Base-by-base conservation (phyloP, 2,797 vertebrate genomes). In the Sebastes vulpes region DNA sequence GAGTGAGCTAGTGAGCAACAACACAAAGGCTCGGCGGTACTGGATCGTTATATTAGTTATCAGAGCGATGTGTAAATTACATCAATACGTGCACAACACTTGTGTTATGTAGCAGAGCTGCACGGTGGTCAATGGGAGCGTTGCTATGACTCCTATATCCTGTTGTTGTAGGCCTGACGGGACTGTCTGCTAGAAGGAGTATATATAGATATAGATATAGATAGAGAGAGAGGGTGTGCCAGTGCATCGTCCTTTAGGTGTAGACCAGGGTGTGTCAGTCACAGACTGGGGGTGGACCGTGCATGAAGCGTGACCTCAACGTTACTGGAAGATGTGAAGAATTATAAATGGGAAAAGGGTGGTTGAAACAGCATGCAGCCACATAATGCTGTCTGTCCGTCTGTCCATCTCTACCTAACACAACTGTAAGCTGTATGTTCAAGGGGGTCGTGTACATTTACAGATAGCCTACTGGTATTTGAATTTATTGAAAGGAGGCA, bases 281-380 rank as follows among this genome's bases (percentile, higher is more conserved):
- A 28, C 3, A 53, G 28, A 29, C 3, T 56, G 10, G 6, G 42
- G 16, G 7, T 54, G 59, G 54, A 28, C 18, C 42, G 6, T 46
- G 42, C 14, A 6, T 18, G 20, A 56, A 65, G 56, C 32, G 61
- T 59, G 52, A 52, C 8, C 7, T 64, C 23, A 70, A 9, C 4
- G 0, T 38, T 56, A n/a, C 38, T 71, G 16, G 9, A 56, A 29
- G 23, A 75, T 65, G 26, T 29, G 29, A 64, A 60, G 42, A 68
- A 56, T 52, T n/a, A 38, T n/a, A 59, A 4, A 63, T 23, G 25
- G 8, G 35, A 32, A 56, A 18, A 0, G 1, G 28, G 3, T 48
- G 46, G 42, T 4, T 46, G 5, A 2, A 61, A 10, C 18, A 32
- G 7, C 53, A n/a, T 35, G 3, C 9, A 35, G 6, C 10, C 23